These are phyloP conservation scores for Avahi laniger DNA, from an alignment of 2,797 vertebrate species.

Conservation along the genomic window DNA sequence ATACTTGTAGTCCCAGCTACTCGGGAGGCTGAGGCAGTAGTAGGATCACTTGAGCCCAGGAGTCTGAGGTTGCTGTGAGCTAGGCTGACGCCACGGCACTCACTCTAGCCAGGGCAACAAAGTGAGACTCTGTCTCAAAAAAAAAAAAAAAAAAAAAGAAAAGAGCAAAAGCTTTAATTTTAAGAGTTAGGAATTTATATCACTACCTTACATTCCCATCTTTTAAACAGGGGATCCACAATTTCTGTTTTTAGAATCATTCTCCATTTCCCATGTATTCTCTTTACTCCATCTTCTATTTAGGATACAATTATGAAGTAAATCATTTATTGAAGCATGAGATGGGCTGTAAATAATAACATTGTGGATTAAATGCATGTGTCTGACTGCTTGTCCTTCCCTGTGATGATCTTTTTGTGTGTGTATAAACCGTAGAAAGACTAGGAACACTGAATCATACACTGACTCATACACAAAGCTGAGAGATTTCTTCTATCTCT, in stretches of 20 bases:
- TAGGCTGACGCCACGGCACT: no score
- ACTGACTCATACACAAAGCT: not conserved
- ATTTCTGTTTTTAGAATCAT: not conserved
- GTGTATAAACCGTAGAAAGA: not conserved
- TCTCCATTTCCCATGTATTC: not conserved
- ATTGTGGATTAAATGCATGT: not conserved
- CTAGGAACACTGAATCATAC: not conserved
- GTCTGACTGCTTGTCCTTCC: not conserved
- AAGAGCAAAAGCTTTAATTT: not conserved
- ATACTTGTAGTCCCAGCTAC: no score
- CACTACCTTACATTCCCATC: not conserved
- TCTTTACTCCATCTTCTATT: not conserved
- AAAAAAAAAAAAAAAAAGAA: no score
- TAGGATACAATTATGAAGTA: not conserved
- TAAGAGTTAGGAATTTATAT: constrained; percentile 17
- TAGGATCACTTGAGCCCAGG: no score
- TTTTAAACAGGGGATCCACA: not conserved
- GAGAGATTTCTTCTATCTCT: not conserved
- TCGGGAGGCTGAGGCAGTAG: no score
- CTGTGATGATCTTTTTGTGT: not conserved
- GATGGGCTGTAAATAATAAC: not conserved
- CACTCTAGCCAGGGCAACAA: no score
- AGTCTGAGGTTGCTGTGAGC: no score
- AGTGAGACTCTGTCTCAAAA: no score
- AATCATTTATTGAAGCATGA: not conserved